Percentiles rank a stretch among this genome's conserved stretches.
These are phyloP conservation scores for Pangasianodon gigas DNA, from an alignment of 2,113 vertebrate species.

Conservation along the genomic window DNA sequence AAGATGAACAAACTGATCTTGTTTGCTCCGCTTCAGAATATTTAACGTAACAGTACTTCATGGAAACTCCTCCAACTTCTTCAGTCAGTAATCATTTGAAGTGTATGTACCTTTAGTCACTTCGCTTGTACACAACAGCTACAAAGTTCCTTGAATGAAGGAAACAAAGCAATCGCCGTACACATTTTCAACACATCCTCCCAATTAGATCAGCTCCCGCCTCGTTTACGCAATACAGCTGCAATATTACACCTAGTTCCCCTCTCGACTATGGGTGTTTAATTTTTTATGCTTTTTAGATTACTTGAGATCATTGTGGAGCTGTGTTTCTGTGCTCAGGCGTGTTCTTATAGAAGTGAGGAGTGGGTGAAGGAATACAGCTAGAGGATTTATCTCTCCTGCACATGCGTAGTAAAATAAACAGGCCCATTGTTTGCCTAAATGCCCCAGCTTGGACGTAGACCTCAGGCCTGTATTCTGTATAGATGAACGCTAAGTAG, in stretches of 20 bases:
- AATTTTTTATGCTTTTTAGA: not conserved
- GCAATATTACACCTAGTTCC: not conserved
- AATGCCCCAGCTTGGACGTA: not conserved
- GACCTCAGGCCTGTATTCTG: conserved; percentile 7
- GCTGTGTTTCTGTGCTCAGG: not conserved
- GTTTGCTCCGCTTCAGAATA: not conserved
- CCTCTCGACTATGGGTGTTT: not conserved
- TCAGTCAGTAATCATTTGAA: not conserved
- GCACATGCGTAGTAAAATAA: conserved; percentile 39
- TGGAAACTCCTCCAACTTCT: not conserved
- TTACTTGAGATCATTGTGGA: not conserved
- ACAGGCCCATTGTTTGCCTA: conserved; percentile 25
- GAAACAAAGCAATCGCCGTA: not conserved
- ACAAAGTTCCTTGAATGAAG: not conserved
- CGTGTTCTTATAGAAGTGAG: not conserved
- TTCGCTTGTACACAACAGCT: not conserved
- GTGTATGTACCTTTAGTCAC: not conserved
- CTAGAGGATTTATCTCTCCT: conserved; percentile 32
- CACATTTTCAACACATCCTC: not conserved
- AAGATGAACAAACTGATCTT: not conserved
- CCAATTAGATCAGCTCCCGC: not conserved
- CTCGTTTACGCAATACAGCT: not conserved
- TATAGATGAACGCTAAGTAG: not conserved
- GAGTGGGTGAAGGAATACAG: conserved; percentile 3
- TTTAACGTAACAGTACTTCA: not conserved